Conservation (phyloP, 2,888 invertebrate genomes). For the Pseudococcus longispinus region DNA sequence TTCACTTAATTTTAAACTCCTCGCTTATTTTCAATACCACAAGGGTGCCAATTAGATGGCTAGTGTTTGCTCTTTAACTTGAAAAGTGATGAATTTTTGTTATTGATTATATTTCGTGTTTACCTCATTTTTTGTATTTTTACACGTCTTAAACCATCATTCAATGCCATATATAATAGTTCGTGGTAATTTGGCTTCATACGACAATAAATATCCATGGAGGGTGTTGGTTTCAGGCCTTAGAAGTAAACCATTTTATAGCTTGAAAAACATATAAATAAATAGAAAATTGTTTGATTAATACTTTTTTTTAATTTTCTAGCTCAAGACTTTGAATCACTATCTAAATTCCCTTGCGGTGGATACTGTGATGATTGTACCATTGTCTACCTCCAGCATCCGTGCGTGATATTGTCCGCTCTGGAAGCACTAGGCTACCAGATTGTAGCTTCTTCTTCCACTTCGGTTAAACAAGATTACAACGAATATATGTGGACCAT, state of each 20-base stretch:
- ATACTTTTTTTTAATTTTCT: background rate
- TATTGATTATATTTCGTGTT: background rate
- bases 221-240: conserved; percentile 85
- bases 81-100: background rate
- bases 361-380: conserved; percentile 74
- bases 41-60: background rate
- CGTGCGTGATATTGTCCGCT: conserved; percentile 84
- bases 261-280: background rate
- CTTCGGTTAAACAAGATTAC: conserved; percentile 82
- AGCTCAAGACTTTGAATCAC: conserved; percentile 57
- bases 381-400: conserved; percentile 85
- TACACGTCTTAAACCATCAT: conserved; percentile 37
- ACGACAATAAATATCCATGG: conserved; percentile 87
- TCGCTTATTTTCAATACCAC: background rate
- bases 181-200: conserved; percentile 85
- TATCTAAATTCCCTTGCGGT: conserved; percentile 16
- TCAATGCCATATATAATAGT: conserved; percentile 90
- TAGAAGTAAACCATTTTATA: conserved; percentile 70
- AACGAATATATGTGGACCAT: conserved; percentile 95
- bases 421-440: conserved; percentile 87
- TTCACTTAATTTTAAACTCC: background rate
- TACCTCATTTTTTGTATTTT: background rate
- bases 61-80: background rate
- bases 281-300: background rate
- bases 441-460: conserved; percentile 85